Conservation (phyloP, 1,140 invertebrate species). For the Orius insidiosus region DNA sequence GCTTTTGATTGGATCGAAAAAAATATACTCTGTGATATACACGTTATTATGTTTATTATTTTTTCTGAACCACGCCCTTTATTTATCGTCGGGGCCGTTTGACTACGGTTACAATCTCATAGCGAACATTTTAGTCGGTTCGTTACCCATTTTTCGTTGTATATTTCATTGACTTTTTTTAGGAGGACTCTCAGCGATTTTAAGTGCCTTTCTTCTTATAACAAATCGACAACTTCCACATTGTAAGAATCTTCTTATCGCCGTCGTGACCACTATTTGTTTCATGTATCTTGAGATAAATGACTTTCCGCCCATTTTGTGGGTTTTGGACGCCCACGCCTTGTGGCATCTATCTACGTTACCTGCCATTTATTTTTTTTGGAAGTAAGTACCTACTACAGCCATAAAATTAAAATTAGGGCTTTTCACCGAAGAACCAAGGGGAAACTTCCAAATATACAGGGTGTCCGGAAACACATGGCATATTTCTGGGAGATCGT, state of each 20-base stretch:
- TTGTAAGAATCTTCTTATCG: constrained; percentile 50
- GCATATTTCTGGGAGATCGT: too few species aligned
- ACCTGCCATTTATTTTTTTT: constrained; percentile 22
- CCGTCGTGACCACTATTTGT: constrained; percentile 44
- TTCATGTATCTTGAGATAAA: constrained; percentile 69
- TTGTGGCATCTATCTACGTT: constrained; percentile 87
- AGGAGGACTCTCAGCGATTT: too few species aligned
- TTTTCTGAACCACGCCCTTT: constrained; percentile 60
- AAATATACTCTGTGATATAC: too few species aligned
- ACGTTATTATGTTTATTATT: constrained; percentile 45
- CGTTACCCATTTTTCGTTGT: too few species aligned
- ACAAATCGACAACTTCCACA: constrained; percentile 46
- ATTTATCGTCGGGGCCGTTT: constrained; percentile 60
- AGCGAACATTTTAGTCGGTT: constrained; percentile 70
- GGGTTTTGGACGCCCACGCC: constrained; percentile 83
- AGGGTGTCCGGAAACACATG: too few species aligned
- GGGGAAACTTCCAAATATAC: too few species aligned
- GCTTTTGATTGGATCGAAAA: too few species aligned
- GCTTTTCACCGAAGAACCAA: too few species aligned
- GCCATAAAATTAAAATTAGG: too few species aligned
- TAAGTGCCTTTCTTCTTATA: too few species aligned
- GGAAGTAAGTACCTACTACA: too few species aligned
- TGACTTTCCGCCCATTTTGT: constrained; percentile 80
- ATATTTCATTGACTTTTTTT: too few species aligned
- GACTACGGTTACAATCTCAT: constrained; percentile 93